phyloP scores from a whole-genome alignment of 1,140 invertebrate species.

The Lamellibrachia luymesi region DNA sequence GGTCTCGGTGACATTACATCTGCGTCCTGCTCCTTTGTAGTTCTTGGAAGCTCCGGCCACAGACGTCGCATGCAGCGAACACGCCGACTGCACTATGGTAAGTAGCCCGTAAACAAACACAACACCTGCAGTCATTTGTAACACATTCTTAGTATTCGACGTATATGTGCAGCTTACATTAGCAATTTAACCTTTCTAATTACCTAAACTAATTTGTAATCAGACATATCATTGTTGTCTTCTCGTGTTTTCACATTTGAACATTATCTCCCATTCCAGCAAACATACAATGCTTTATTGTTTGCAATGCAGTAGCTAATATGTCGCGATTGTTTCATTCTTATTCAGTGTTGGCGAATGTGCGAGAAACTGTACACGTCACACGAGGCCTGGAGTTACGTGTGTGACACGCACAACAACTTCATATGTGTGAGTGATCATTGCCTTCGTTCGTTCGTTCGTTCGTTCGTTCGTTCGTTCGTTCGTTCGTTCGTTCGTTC shows the following conservation, averaged over 20 bases:
- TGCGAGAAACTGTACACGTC: background rate
- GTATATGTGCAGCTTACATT: background rate
- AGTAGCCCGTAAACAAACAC: background rate
- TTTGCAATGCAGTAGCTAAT: background rate
- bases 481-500: background rate
- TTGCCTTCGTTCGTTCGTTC: background rate
- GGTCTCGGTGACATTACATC: background rate
- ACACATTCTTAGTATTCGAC: background rate
- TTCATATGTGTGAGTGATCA: background rate
- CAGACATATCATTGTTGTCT: too few species aligned
- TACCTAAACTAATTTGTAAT: too few species aligned
- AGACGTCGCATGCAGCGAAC: background rate
- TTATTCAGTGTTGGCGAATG: background rate
- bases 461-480: background rate
- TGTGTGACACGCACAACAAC: background rate
- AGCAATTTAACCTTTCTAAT: too few species aligned
- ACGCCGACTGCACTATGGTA: background rate
- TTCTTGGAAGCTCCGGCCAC: background rate
- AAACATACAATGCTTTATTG: background rate
- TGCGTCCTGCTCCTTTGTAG: background rate
- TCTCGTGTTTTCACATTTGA: background rate
- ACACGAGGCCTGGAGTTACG: background rate
- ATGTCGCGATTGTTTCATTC: background rate
- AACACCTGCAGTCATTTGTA: background rate
- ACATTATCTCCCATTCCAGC: background rate